phyloP scores from a whole-genome alignment of 2,888 invertebrate genomes.

The Strigamia maritima region DNA sequence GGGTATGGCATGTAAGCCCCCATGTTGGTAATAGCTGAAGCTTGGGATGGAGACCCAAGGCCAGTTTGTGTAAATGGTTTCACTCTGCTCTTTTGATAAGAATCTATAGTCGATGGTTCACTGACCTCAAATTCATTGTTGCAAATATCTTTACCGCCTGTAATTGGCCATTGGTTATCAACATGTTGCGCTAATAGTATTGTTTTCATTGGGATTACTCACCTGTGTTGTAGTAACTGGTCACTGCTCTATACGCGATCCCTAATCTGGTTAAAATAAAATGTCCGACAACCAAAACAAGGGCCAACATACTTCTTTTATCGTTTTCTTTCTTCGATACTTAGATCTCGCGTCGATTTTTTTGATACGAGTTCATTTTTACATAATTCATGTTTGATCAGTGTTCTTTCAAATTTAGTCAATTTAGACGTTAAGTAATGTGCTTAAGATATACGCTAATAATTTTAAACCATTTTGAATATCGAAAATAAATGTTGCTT shows the following conservation, averaged over 20 bases:
- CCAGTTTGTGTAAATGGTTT: not conserved
- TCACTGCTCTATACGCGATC: not conserved
- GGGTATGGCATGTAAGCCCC: not conserved
- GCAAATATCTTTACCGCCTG: too few relatives aligned
- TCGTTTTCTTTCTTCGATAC: too few relatives aligned
- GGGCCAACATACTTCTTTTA: not conserved
- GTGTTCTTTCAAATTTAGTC: not conserved
- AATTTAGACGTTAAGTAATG: not conserved
- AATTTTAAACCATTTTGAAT: not conserved
- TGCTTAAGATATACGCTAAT: not conserved
- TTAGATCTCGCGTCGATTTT: not conserved
- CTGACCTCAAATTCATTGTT: too few relatives aligned
- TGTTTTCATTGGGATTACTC: not conserved
- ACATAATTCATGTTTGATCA: not conserved
- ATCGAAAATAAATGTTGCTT: not conserved
- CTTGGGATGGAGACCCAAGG: not conserved
- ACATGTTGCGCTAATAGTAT: too few relatives aligned
- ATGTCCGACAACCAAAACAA: not conserved
- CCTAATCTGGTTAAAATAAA: not conserved
- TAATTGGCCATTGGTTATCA: not conserved
- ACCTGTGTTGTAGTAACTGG: not conserved
- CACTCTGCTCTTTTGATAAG: not conserved
- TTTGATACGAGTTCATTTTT: not conserved
- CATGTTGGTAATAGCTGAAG: not conserved
- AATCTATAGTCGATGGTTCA: not conserved